A percentile compares a stretch with the other conserved stretches of the same genome.
Evolutionary conservation across 2,113 vertebrate species (phyloP).

Genomic region (Solenodon paradoxus): DNA sequence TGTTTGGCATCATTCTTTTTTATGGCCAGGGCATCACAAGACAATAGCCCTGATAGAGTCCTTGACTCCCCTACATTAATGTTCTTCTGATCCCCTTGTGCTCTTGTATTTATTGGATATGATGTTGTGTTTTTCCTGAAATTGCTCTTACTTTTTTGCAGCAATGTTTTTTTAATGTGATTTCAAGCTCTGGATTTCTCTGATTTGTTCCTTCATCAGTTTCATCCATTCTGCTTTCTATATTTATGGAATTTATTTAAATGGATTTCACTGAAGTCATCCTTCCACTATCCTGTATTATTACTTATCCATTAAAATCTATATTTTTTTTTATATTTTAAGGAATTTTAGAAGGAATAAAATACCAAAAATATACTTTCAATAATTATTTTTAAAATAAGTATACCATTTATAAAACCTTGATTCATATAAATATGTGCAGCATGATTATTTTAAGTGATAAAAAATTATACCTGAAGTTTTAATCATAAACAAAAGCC

Average conservation of each 20-base stretch:
- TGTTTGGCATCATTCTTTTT: not conserved
- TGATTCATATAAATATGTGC: not conserved
- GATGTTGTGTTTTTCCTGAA: not conserved
- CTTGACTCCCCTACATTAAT: not conserved
- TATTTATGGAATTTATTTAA: not conserved
- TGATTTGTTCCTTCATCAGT: not conserved
- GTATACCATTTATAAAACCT: not conserved
- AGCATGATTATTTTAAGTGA: not conserved
- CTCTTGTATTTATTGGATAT: not conserved
- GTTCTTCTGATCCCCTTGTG: no score
- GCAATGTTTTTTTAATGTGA: not conserved
- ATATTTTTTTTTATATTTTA: not conserved
- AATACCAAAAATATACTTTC: not conserved
- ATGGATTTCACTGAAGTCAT: not conserved
- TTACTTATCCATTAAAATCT: not conserved
- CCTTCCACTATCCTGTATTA: not conserved
- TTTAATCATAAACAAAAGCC: not conserved
- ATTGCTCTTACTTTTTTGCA: not conserved
- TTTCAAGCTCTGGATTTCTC: not conserved
- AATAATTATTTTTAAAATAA: not conserved
- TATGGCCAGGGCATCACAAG: not conserved
- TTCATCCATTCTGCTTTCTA: not conserved
- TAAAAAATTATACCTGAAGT: not conserved
- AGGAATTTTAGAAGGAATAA: not conserved
- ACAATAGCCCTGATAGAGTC: not conserved